Evolutionary conservation across 2,888 invertebrate species (phyloP), one percentile per base, ranked within the genome.

Genomic region (Coenonympha arcania): DNA sequence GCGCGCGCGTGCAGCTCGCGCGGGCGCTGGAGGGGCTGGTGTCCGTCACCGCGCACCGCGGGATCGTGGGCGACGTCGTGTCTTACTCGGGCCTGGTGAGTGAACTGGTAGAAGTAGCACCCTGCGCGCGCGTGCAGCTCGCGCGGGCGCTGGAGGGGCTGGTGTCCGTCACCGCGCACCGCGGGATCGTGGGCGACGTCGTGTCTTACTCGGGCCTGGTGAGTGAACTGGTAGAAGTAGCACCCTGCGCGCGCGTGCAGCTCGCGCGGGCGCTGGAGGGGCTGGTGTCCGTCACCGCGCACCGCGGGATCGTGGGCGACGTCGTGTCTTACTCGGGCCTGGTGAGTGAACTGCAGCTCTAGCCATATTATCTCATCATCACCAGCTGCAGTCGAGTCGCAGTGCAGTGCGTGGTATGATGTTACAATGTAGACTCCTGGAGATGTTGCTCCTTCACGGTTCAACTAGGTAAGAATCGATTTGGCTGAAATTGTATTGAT

Each of bases 31-130:
- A 95, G 59, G 93, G 95, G 15, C 87, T 94, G 47, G 91, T 96
- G 61, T 89, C 94, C 8, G 92, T 96, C 18, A 92, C 93, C 50
- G 92, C 94, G 56, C 91, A 94, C 71, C 90, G 92, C 61, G 89
- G 90, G 43, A 90, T 93, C 52, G 88, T 91, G 4, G 92, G 91
- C 0, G 89, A 90, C 50, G 87, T 88, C 28, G 76, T 79, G 0
- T 91, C 93, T 20, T 89, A 89, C 56, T 93, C 94, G 16, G 94
- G 94, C 56, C 77, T 95, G 89, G 95, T 95, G 77, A 88, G 90
- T 37, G 5, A 0, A n/a, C n/a, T n/a, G n/a, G n/a, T n/a, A n/a
- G n/a, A n/a, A n/a, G 80, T 88, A n/a, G 78, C 87, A 16, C 89
- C 89, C 18, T 94, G 94, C 64, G 79, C 89, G 1, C 76, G 83